phyloP scores from a whole-genome alignment of 2,888 invertebrate genomes.

The Xanthia icteritia region DNA sequence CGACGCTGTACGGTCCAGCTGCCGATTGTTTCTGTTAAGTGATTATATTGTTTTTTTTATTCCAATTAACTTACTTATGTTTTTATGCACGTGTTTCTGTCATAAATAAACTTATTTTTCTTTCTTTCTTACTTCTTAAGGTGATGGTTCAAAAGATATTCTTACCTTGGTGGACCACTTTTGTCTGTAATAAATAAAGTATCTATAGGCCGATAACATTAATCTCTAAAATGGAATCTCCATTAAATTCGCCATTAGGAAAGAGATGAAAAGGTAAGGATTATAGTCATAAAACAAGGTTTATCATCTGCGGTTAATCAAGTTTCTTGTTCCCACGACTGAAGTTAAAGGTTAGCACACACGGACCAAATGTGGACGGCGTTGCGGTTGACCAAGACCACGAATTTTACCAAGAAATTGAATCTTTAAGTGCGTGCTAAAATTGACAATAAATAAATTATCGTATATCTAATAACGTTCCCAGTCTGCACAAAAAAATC shows the following conservation, averaged over 20 bases:
- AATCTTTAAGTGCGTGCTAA: conserved; percentile 42
- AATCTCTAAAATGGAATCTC: conserved; percentile 35
- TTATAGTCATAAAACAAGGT: conserved; percentile 37
- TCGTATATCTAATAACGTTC: too few species aligned
- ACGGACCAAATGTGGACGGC: conserved; percentile 51
- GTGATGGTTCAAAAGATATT: not conserved
- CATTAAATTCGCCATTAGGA: conserved; percentile 32
- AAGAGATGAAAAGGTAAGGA: conserved; percentile 26
- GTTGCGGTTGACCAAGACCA: conserved; percentile 63
- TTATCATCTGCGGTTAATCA: conserved; percentile 38
- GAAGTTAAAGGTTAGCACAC: conserved; percentile 52
- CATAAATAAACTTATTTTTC: too few species aligned
- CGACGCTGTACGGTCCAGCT: too few species aligned
- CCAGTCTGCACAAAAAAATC: too few species aligned
- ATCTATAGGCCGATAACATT: not conserved
- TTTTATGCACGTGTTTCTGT: too few species aligned
- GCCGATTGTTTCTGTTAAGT: too few species aligned
- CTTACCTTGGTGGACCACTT: not conserved
- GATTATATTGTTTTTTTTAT: too few species aligned
- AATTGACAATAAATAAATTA: too few species aligned
- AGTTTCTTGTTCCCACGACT: conserved; percentile 51
- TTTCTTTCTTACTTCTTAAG: too few species aligned
- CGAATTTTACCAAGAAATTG: conserved; percentile 64
- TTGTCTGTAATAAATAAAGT: not conserved
- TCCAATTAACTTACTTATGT: too few species aligned